These are phyloP conservation scores for Dasysyrphus tricinctus DNA, from an alignment of 2,888 invertebrate genomes.

Conservation along the genomic window DNA sequence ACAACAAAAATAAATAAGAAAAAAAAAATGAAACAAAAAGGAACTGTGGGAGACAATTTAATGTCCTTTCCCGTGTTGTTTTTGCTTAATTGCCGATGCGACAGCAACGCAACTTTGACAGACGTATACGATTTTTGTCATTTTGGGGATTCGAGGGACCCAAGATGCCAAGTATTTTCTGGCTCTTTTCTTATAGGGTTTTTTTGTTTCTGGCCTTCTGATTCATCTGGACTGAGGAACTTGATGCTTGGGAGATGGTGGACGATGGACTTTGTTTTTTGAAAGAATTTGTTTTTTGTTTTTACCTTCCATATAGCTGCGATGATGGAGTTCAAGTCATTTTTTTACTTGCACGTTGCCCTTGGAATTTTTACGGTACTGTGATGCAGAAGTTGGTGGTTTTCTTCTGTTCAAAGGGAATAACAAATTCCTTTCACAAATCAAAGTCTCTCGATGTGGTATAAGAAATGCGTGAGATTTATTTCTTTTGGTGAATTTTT, in stretches of 20 bases:
- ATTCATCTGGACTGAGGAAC: conserved; percentile 33
- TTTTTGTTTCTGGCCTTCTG: conserved; percentile 16
- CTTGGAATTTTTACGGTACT: conserved; percentile 73
- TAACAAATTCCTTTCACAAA: conserved; percentile 75
- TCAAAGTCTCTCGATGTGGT: conserved; percentile 68
- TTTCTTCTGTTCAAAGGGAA: conserved; percentile 55
- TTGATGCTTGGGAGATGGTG: conserved; percentile 14
- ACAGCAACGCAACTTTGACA: conserved; percentile 73
- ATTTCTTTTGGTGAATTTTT: conserved; percentile 71
- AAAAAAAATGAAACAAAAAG: conserved; percentile 44
- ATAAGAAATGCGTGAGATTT: conserved; percentile 76
- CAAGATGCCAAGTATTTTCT: not conserved
- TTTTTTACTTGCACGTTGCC: conserved; percentile 50
- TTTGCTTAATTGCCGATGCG: conserved; percentile 75
- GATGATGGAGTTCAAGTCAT: conserved; percentile 39
- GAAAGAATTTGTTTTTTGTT: conserved; percentile 25
- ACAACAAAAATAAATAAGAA: conserved; percentile 26
- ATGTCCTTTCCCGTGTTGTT: conserved; percentile 77
- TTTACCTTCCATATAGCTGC: not conserved
- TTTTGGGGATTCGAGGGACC: conserved; percentile 62
- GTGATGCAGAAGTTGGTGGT: conserved; percentile 52
- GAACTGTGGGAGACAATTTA: conserved; percentile 78
- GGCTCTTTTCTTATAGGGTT: conserved; percentile 12
- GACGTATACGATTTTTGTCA: conserved; percentile 73
- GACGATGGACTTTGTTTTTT: conserved; percentile 34